phyloP scores from a whole-genome alignment of 2,113 vertebrate genomes.

The Platichthys flesus region DNA sequence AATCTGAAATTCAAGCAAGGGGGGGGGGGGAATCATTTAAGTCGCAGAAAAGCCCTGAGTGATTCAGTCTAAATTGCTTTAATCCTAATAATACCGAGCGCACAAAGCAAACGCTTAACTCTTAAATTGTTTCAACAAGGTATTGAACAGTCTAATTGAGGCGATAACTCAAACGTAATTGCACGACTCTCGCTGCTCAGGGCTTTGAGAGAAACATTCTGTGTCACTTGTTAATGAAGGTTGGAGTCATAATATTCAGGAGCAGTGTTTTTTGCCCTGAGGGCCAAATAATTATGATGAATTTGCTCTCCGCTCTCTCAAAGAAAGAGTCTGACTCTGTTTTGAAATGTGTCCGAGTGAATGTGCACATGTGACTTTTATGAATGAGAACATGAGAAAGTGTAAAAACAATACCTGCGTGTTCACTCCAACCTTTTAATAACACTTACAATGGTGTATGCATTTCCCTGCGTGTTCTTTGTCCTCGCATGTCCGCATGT shows the following conservation, averaged over 20 bases:
- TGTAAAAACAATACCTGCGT: slow-evolving; percentile 47
- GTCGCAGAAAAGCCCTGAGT: slow-evolving; percentile 32
- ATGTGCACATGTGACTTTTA: slow-evolving; percentile 23
- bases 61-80: slow-evolving; percentile 60
- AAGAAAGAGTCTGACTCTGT: neutral
- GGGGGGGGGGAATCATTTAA: slow-evolving; percentile 35
- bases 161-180: slow-evolving; percentile 72
- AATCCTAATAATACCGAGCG: slow-evolving; percentile 62
- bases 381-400: slow-evolving; percentile 34
- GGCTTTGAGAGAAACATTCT: slow-evolving; percentile 65
- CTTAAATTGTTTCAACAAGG: slow-evolving; percentile 71
- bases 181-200: slow-evolving; percentile 50
- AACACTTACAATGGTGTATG: slow-evolving; percentile 69
- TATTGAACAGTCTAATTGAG: slow-evolving; percentile 71
- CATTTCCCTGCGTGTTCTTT: slow-evolving; percentile 79
- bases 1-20: slow-evolving; percentile 43
- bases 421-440: slow-evolving; percentile 37
- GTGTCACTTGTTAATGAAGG: slow-evolving; percentile 63
- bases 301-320: slow-evolving; percentile 3
- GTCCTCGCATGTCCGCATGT: slow-evolving; percentile 78
- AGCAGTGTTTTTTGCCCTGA: slow-evolving; percentile 3
- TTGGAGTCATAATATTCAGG: slow-evolving; percentile 43
- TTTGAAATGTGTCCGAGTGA: slow-evolving; percentile 32
- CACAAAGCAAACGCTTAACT: slow-evolving; percentile 63
- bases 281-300: slow-evolving; percentile 21